phyloP scores from a whole-genome alignment of 2,797 vertebrate genomes.

The Phalanger gymnotis region DNA sequence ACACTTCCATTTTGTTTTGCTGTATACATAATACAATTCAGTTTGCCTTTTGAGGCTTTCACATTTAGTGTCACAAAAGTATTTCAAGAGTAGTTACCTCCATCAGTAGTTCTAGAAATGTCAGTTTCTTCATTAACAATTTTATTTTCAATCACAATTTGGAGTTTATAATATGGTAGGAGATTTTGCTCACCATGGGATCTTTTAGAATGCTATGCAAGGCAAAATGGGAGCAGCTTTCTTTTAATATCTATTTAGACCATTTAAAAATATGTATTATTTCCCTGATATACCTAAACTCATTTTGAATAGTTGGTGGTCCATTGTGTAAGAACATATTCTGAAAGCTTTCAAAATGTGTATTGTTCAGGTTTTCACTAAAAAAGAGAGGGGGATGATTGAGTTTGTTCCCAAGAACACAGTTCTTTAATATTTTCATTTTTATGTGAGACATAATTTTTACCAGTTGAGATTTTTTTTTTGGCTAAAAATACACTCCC shows the following conservation, averaged over 20 bases:
- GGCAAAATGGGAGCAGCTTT: slow-evolving; percentile 74
- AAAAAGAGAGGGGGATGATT: slow-evolving; percentile 53
- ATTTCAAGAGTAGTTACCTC: slow-evolving; percentile 65
- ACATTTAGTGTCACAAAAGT: slow-evolving; percentile 65
- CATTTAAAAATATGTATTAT: slow-evolving; percentile 71
- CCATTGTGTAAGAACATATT: slow-evolving; percentile 63
- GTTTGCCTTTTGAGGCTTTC: slow-evolving; percentile 59
- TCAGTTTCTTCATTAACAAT: slow-evolving; percentile 79
- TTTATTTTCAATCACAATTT: slow-evolving; percentile 80
- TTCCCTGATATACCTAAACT: slow-evolving; percentile 77
- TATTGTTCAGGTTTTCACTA: slow-evolving; percentile 66
- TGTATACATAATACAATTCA: slow-evolving; percentile 49
- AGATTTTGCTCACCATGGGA: slow-evolving; percentile 74
- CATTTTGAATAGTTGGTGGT: slow-evolving; percentile 72
- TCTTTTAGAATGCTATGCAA: slow-evolving; percentile 73
- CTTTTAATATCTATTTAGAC: slow-evolving; percentile 79
- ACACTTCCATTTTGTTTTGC: slow-evolving; percentile 28
- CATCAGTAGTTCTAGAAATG: slow-evolving; percentile 74
- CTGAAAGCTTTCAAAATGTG: slow-evolving; percentile 69
- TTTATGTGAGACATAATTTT: slow-evolving; percentile 79
- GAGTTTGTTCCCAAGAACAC: slow-evolving; percentile 68
- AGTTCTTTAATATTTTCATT: slow-evolving; percentile 78
- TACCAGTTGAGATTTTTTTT: slow-evolving; percentile 79
- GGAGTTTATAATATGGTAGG: slow-evolving; percentile 75
- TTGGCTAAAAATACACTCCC: slow-evolving; percentile 72